Conservation (phyloP, 2,888 invertebrate species). For the Drosophila stalkeri region DNA sequence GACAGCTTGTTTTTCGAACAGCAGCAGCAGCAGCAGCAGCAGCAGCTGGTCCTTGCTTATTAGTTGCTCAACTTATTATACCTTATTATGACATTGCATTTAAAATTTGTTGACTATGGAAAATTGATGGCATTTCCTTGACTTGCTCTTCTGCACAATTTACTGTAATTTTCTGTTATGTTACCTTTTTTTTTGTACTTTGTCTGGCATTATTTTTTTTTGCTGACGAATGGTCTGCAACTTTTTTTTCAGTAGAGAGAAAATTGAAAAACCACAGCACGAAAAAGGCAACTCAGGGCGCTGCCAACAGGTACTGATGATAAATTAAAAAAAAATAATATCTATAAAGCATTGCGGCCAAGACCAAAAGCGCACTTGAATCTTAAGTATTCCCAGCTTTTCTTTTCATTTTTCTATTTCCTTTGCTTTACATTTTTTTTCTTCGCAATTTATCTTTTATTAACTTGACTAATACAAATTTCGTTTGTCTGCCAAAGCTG, state of each 20-base stretch:
- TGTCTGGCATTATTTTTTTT: constrained; percentile 48
- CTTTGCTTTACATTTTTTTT: not conserved
- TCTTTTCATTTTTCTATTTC: constrained; percentile 5
- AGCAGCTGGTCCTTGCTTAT: constrained; percentile 7
- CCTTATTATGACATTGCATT: constrained; percentile 73
- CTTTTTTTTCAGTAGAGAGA: constrained; percentile 53
- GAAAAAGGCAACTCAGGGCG: constrained; percentile 14
- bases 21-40: not conserved
- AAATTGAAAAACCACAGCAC: constrained; percentile 49
- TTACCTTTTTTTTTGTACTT: constrained; percentile 1
- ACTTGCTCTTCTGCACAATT: constrained; percentile 34
- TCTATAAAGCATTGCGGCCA: constrained; percentile 44
- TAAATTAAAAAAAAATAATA: constrained; percentile 78
- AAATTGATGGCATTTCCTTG: constrained; percentile 58
- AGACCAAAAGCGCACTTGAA: constrained; percentile 18
- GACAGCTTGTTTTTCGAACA: constrained; percentile 21
- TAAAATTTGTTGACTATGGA: constrained; percentile 54
- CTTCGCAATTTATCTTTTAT: constrained; percentile 2
- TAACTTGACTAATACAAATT: constrained; percentile 26
- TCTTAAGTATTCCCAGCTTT: constrained; percentile 16
- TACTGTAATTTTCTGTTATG: constrained; percentile 14
- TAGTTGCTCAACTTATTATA: constrained; percentile 56
- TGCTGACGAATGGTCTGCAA: constrained; percentile 30
- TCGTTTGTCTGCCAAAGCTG: constrained; percentile 25
- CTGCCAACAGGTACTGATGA: constrained; percentile 64